phyloP scores from a whole-genome alignment of 2,888 invertebrate species.

The Leucania comma region DNA sequence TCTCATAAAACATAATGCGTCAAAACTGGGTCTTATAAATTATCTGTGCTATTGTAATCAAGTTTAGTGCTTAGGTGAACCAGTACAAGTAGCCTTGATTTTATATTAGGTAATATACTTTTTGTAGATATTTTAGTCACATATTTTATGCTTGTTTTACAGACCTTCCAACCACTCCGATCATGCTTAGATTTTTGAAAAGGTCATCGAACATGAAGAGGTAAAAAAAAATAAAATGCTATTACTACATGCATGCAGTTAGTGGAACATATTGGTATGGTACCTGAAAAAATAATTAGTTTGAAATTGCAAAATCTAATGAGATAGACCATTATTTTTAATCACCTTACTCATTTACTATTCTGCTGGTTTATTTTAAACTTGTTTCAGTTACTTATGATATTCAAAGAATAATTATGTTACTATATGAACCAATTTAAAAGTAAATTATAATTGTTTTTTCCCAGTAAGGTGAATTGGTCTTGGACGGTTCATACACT shows the following conservation, averaged over 20 bases:
- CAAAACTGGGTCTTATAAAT: conserved; percentile 53
- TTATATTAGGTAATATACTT: conserved; percentile 30
- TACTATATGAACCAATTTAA: background rate
- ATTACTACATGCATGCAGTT: conserved; percentile 18
- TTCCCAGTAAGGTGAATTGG: too few relatives aligned
- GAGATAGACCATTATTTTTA: background rate
- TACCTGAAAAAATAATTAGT: conserved; percentile 21
- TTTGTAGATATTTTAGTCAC: background rate
- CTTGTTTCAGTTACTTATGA: background rate
- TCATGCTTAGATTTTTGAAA: background rate
- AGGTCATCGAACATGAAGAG: conserved; percentile 1
- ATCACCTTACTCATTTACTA: conserved; percentile 16
- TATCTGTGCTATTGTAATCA: conserved; percentile 44
- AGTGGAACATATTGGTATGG: conserved; percentile 3
- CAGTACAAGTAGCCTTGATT: conserved; percentile 33
- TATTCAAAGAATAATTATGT: background rate
- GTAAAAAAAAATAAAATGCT: conserved; percentile 13
- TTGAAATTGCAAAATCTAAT: conserved; percentile 33
- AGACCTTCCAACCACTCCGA: background rate
- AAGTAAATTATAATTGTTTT: background rate
- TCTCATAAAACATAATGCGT: conserved; percentile 55
- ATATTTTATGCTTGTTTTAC: conserved; percentile 8
- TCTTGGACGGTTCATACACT: too few relatives aligned
- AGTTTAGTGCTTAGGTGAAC: conserved; percentile 23
- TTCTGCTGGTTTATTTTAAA: background rate